phyloP scores from a whole-genome alignment of 2,113 vertebrate genomes.

The Odontesthes bonariensis region DNA sequence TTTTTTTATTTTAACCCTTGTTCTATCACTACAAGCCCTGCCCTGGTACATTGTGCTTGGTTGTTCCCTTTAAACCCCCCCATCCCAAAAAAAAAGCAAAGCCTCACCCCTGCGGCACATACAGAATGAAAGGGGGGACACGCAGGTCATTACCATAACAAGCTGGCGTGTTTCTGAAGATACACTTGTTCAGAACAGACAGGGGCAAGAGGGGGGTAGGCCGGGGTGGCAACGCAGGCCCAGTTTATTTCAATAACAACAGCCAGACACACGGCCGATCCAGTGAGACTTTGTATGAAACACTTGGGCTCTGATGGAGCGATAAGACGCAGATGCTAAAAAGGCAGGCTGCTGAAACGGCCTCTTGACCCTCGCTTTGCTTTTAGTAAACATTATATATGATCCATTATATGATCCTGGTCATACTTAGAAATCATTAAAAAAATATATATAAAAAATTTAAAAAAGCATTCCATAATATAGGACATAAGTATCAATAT shows the following conservation, averaged over 20 bases:
- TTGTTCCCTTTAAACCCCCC: slow-evolving; percentile 48
- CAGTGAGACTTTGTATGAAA: slow-evolving; percentile 83
- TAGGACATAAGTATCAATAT: slow-evolving; percentile 9
- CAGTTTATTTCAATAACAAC: slow-evolving; percentile 87
- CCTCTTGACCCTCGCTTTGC: slow-evolving; percentile 65
- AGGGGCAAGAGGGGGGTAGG: slow-evolving; percentile 66
- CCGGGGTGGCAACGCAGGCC: slow-evolving; percentile 55
- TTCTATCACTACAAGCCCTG: slow-evolving; percentile 59
- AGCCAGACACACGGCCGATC: slow-evolving; percentile 82
- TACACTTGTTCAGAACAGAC: slow-evolving; percentile 85
- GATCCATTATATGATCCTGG: neutral
- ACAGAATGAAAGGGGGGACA: slow-evolving; percentile 31
- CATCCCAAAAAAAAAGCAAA: slow-evolving; percentile 37
- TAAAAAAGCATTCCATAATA: neutral
- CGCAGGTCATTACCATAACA: slow-evolving; percentile 86
- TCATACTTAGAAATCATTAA: neutral
- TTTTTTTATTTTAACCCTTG: slow-evolving; percentile 32
- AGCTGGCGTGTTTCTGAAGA: slow-evolving; percentile 87
- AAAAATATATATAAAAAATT: neutral
- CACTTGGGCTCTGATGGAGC: slow-evolving; percentile 79
- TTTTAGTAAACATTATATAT: slow-evolving; percentile 10
- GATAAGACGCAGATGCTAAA: slow-evolving; percentile 84
- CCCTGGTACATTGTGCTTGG: slow-evolving; percentile 56
- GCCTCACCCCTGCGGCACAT: slow-evolving; percentile 43
- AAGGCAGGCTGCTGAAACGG: slow-evolving; percentile 42